These are phyloP conservation scores for Mugil cephalus DNA, from an alignment of 2,113 vertebrate species.

Conservation along the genomic window DNA sequence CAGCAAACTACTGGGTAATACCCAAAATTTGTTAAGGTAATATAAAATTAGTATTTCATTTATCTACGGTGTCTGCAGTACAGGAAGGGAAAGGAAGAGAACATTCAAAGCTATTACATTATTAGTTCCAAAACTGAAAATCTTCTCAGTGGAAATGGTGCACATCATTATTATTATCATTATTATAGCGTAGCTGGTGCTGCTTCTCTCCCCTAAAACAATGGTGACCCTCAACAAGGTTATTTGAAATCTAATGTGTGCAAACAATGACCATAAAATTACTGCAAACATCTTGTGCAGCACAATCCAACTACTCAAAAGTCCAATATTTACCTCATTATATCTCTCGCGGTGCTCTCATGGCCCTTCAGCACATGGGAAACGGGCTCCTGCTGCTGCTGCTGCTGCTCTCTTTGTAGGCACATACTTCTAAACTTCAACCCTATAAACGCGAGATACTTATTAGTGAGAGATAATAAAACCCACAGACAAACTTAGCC, in stretches of 20 bases:
- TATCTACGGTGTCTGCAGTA: slow-evolving; percentile 8
- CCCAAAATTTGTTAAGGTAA: slow-evolving; percentile 53
- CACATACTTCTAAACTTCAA: background rate
- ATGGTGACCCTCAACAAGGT: slow-evolving; percentile 48
- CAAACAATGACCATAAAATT: slow-evolving; percentile 70
- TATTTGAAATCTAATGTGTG: slow-evolving; percentile 55
- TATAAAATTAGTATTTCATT: slow-evolving; percentile 35
- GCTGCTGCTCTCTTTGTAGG: background rate
- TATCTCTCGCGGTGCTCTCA: slow-evolving; percentile 2
- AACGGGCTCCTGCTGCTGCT: background rate
- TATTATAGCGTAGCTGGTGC: slow-evolving; percentile 31
- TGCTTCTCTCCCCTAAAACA: slow-evolving; percentile 21
- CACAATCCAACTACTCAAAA: slow-evolving; percentile 53
- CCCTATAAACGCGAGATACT: background rate
- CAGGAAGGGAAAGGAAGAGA: slow-evolving; percentile 8
- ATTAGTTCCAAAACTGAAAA: slow-evolving; percentile 34
- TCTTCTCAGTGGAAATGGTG: no score
- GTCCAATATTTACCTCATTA: slow-evolving; percentile 77
- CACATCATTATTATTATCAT: no score
- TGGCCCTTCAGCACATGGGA: background rate
- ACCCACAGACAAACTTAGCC: background rate
- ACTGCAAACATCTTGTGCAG: slow-evolving; percentile 68
- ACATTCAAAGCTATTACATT: slow-evolving; percentile 19
- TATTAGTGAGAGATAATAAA: slow-evolving; percentile 7
- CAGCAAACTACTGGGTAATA: slow-evolving; percentile 45